Evolutionary conservation across 2,888 invertebrate genomes (phyloP).

Genomic region (Hipparchia semele): DNA sequence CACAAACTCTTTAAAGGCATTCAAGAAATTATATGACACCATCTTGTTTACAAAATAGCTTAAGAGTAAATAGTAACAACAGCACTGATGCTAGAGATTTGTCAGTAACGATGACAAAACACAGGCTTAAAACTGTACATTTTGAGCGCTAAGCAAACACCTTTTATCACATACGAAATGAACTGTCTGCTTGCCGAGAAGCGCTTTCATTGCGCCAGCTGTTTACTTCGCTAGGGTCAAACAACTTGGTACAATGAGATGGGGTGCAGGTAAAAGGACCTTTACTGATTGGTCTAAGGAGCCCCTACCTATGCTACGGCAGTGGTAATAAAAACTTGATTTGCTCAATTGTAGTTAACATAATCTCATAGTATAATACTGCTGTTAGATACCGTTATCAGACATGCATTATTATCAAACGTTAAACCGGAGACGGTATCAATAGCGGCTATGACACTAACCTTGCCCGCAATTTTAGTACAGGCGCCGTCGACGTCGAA

Average conservation of each 20-base stretch:
- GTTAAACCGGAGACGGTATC: constrained; percentile 26
- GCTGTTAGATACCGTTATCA: constrained; percentile 1
- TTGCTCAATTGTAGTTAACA: neutral
- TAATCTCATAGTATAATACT: neutral
- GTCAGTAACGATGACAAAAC: constrained; percentile 30
- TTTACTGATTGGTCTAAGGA: constrained; percentile 44
- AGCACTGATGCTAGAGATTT: constrained; percentile 49
- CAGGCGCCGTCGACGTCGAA: constrained; percentile 76
- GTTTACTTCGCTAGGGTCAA: constrained; percentile 26
- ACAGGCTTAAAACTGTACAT: constrained; percentile 33
- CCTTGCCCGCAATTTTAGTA: constrained; percentile 72
- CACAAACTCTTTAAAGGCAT: constrained; percentile 50
- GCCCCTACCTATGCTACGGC: constrained; percentile 27
- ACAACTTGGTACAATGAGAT: constrained; percentile 28
- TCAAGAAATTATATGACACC: constrained; percentile 50
- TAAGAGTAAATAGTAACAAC: constrained; percentile 45
- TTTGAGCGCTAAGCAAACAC: constrained; percentile 16
- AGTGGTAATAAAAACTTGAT: constrained; percentile 15
- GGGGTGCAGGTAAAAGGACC: constrained; percentile 63
- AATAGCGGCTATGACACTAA: constrained; percentile 54
- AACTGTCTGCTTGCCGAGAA: constrained; percentile 12
- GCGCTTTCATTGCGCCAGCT: constrained; percentile 36
- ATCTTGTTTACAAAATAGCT: constrained; percentile 50
- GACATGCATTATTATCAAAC: constrained; percentile 2
- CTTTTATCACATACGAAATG: constrained; percentile 11